Evolutionary conservation across 1,140 invertebrate genomes (phyloP).

Genomic region (Steinernema khuongi): DNA sequence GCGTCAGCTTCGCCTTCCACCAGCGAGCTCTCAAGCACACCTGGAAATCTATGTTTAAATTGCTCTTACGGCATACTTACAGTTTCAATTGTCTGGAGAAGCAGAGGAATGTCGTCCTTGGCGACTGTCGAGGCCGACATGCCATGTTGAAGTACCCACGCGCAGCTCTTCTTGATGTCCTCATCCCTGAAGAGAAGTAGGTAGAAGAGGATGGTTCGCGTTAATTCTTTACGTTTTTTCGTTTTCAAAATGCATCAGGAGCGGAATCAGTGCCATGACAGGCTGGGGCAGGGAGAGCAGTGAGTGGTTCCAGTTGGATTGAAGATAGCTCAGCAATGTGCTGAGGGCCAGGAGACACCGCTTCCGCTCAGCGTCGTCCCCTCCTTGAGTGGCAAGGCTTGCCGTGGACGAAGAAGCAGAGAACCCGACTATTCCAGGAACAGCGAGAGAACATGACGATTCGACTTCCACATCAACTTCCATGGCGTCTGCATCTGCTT

Average conservation of each 20-base stretch:
- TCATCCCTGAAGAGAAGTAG: conserved; percentile 73
- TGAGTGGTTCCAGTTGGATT: conserved; percentile 23
- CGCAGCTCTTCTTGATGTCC: conserved; percentile 70
- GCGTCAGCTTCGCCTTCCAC: conserved; percentile 72
- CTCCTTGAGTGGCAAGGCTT: not conserved
- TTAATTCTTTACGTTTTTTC: conserved; percentile 39
- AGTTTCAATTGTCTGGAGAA: conserved; percentile 21
- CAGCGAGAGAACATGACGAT: not conserved
- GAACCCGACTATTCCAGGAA: conserved; percentile 9
- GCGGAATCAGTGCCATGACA: conserved; percentile 46
- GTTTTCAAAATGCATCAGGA: conserved; percentile 47
- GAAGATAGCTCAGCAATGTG: conserved; percentile 28
- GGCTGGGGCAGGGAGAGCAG: conserved; percentile 33
- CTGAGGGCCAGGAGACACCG: conserved; percentile 33
- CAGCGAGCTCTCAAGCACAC: conserved; percentile 62
- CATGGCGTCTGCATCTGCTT: not conserved
- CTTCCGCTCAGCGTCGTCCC: conserved; percentile 27
- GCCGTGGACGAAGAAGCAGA: not conserved
- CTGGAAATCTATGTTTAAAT: conserved; percentile 39
- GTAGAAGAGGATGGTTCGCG: conserved; percentile 65
- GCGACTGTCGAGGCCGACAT: conserved; percentile 57
- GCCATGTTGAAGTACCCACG: conserved; percentile 65
- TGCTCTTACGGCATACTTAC: not conserved
- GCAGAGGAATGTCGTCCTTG: conserved; percentile 30
- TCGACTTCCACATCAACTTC: not conserved